These are phyloP conservation scores for Macaria notata DNA, from an alignment of 2,888 invertebrate species.

Conservation along the genomic window DNA sequence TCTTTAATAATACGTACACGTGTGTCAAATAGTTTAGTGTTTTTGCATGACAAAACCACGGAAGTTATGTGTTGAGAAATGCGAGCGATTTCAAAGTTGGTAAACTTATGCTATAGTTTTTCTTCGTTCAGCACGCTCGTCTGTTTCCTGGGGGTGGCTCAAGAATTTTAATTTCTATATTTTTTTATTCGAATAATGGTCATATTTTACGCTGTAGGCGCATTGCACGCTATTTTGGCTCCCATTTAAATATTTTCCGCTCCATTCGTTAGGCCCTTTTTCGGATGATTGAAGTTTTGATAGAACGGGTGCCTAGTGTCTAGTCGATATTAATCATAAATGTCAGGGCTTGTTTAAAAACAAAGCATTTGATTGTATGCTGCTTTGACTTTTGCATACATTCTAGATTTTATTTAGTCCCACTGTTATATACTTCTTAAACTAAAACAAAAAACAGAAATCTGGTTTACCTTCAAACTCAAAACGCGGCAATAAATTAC, in stretches of 20 bases:
- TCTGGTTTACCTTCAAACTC: no score
- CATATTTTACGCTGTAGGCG: constrained; percentile 71
- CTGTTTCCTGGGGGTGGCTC: constrained; percentile 54
- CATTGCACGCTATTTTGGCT: constrained; percentile 73
- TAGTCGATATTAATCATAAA: no score
- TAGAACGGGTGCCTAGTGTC: constrained; percentile 19
- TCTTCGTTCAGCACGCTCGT: constrained; percentile 63
- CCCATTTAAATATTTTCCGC: constrained; percentile 80
- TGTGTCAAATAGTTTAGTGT: constrained; percentile 1
- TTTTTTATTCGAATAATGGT: constrained; percentile 57
- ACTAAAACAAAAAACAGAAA: no score
- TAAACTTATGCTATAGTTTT: constrained; percentile 56
- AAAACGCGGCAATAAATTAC: no score
- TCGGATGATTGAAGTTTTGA: constrained; percentile 65
- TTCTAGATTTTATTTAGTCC: no score
- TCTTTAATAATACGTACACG: not conserved
- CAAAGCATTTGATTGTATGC: no score
- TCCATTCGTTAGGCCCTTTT: constrained; percentile 76
- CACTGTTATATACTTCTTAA: no score
- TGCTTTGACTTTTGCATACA: no score
- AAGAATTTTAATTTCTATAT: constrained; percentile 67
- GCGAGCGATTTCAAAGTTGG: constrained; percentile 54
- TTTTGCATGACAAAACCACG: constrained; percentile 27
- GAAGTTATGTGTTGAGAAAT: constrained; percentile 45
- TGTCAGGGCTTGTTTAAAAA: no score